Conservation (phyloP, 2,797 vertebrate species). For the Tragopan temminckii region DNA sequence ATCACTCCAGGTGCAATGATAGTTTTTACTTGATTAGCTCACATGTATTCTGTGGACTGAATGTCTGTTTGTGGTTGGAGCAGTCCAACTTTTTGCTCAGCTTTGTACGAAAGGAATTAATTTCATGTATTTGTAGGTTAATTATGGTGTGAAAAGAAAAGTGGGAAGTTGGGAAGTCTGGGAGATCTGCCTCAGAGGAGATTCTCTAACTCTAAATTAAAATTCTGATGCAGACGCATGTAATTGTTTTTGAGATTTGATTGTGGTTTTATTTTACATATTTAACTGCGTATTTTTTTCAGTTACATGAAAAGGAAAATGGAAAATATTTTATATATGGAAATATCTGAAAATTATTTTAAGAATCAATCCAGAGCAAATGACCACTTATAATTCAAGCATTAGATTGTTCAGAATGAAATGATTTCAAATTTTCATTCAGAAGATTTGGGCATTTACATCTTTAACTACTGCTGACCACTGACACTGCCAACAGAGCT, state of each 20-base stretch:
- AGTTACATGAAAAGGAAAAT: slow-evolving; percentile 61
- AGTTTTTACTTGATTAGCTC: not conserved
- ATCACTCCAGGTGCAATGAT: not conserved
- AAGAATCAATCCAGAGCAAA: not conserved
- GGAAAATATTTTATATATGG: slow-evolving; percentile 39
- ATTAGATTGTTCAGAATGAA: not conserved
- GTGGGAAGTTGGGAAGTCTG: not conserved
- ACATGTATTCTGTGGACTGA: fast-evolving
- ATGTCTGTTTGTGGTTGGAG: not conserved
- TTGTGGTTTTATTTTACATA: not conserved
- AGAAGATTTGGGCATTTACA: fast-evolving
- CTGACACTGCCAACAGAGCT: not conserved
- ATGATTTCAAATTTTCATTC: not conserved
- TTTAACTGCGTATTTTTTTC: slow-evolving; percentile 1
- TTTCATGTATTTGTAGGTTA: not conserved
- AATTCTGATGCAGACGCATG: not conserved
- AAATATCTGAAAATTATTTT: slow-evolving; percentile 25
- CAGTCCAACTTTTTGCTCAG: not conserved
- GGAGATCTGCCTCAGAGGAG: not conserved
- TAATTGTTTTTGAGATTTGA: not conserved
- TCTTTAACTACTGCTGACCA: not conserved
- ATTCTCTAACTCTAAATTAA: not conserved
- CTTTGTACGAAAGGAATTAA: not conserved
- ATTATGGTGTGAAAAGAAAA: not conserved
- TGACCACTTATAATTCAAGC: not conserved